Percentiles rank a stretch among this genome's conserved stretches.
phyloP scores from a whole-genome alignment of 2,888 invertebrate species.

The Venustoraphidia nigricollis region DNA sequence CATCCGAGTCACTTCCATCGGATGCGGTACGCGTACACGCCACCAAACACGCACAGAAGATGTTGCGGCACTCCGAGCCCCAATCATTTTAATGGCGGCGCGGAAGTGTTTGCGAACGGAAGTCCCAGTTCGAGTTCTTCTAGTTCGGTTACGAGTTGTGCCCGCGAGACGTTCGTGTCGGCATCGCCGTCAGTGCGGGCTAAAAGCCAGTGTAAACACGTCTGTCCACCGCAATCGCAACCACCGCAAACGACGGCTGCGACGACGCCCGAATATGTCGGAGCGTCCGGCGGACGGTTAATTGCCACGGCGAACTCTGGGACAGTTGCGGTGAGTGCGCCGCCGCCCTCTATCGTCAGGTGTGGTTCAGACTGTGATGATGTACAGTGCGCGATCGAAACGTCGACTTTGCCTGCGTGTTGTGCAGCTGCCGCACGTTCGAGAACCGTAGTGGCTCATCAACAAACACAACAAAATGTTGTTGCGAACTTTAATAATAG shows the following conservation, averaged over 20 bases:
- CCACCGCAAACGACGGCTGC: slow-evolving; percentile 10
- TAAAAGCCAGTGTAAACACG: slow-evolving; percentile 8
- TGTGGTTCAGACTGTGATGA: slow-evolving; percentile 1
- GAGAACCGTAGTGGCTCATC: too few relatives aligned
- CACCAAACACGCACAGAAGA: slow-evolving; percentile 22
- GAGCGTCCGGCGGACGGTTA: slow-evolving; percentile 43
- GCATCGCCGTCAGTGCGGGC: slow-evolving; percentile 21
- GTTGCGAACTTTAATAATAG: too few relatives aligned
- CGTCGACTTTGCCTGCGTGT: neutral
- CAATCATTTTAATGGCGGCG: neutral
- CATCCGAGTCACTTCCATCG: slow-evolving; percentile 16
- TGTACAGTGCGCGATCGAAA: neutral
- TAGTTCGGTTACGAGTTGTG: slow-evolving; percentile 16
- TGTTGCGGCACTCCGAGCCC: slow-evolving; percentile 25
- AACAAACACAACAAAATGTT: too few relatives aligned
- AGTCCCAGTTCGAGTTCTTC: slow-evolving; percentile 17
- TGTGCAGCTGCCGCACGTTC: neutral
- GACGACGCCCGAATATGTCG: slow-evolving; percentile 40
- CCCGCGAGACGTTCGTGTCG: slow-evolving; percentile 24
- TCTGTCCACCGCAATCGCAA: neutral
- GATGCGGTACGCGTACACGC: slow-evolving; percentile 24
- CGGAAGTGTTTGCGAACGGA: slow-evolving; percentile 11
- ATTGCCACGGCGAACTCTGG: slow-evolving; percentile 21
- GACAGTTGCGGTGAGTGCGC: slow-evolving; percentile 26
- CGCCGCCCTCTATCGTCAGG: slow-evolving; percentile 14